Evolutionary conservation across 2,113 vertebrate genomes (phyloP).

Genomic region (Lanius collurio): DNA sequence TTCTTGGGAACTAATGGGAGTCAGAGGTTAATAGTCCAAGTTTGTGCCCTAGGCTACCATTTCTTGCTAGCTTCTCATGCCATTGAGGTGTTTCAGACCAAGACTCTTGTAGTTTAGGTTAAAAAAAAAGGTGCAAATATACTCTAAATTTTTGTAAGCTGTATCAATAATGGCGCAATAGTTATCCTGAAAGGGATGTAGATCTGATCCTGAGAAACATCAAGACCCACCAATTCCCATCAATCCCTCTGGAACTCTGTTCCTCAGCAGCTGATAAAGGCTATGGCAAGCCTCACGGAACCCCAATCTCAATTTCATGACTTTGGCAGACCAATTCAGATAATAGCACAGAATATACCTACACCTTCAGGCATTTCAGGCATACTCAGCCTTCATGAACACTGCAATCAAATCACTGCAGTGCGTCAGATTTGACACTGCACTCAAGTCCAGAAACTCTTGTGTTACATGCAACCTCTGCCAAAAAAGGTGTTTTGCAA

Average conservation of each 20-base stretch:
- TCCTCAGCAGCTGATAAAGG: neutral
- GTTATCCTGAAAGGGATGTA: neutral
- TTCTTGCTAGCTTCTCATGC: neutral
- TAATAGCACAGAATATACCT: neutral
- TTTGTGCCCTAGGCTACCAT: neutral
- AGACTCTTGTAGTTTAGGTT: neutral
- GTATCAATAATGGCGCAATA: neutral
- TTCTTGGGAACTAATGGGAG: neutral
- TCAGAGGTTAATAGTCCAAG: neutral
- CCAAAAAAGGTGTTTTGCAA: neutral
- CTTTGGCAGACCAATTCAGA: neutral
- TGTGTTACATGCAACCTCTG: fast-evolving
- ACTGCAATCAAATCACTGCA: neutral
- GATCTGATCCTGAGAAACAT: neutral
- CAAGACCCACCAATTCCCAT: neutral
- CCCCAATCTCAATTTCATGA: neutral
- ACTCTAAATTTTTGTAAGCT: neutral
- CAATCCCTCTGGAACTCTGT: neutral
- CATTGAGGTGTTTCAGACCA: neutral
- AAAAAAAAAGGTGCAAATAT: neutral
- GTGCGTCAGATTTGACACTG: neutral
- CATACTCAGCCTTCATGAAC: neutral
- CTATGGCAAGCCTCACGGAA: neutral
- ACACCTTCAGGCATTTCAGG: neutral
- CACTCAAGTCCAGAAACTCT: neutral